A percentile compares a stretch with the other conserved stretches of the same genome.
Evolutionary conservation across 2,797 vertebrate species (phyloP).

Genomic region (Apogon hyalosoma): DNA sequence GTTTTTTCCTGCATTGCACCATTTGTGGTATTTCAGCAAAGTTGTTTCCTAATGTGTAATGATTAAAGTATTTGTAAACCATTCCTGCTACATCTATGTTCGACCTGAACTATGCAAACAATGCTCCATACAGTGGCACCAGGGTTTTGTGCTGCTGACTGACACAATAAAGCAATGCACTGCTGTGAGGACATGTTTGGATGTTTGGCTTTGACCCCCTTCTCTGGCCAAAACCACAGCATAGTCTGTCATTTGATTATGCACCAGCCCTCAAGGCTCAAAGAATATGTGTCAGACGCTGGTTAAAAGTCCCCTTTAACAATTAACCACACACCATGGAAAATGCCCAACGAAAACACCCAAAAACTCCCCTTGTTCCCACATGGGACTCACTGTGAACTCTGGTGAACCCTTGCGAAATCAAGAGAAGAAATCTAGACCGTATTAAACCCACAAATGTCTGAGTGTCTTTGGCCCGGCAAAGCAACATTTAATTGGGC

Average conservation of each 20-base stretch:
- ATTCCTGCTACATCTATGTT: slow-evolving; percentile 22
- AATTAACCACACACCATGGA: slow-evolving; percentile 83
- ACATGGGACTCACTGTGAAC: slow-evolving; percentile 76
- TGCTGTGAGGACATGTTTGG: slow-evolving; percentile 57
- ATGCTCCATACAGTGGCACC: slow-evolving; percentile 39
- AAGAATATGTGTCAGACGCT: slow-evolving; percentile 80
- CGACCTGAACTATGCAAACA: slow-evolving; percentile 64
- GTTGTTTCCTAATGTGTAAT: slow-evolving; percentile 24
- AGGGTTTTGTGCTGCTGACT: slow-evolving; percentile 53
- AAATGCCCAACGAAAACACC: slow-evolving; percentile 79
- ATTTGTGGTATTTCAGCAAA: slow-evolving; percentile 25
- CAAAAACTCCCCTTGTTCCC: slow-evolving; percentile 59
- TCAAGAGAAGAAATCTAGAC: slow-evolving; percentile 74
- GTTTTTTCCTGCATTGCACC: slow-evolving; percentile 11
- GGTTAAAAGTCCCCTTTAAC: slow-evolving; percentile 80
- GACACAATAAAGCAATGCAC: slow-evolving; percentile 56
- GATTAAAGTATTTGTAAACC: slow-evolving; percentile 18
- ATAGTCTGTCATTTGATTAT: slow-evolving; percentile 71
- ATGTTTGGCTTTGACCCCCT: slow-evolving; percentile 65
- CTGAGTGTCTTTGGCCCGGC: slow-evolving; percentile 69
- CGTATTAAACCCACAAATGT: slow-evolving; percentile 67
- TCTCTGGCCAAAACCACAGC: slow-evolving; percentile 59
- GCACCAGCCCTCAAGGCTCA: slow-evolving; percentile 69
- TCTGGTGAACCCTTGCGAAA: slow-evolving; percentile 70
- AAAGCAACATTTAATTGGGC: slow-evolving; percentile 73